Percentiles rank a stretch among this genome's conserved stretches.
Conservation (phyloP, 2,888 invertebrate genomes). For the Cephus rjabovi region DNA sequence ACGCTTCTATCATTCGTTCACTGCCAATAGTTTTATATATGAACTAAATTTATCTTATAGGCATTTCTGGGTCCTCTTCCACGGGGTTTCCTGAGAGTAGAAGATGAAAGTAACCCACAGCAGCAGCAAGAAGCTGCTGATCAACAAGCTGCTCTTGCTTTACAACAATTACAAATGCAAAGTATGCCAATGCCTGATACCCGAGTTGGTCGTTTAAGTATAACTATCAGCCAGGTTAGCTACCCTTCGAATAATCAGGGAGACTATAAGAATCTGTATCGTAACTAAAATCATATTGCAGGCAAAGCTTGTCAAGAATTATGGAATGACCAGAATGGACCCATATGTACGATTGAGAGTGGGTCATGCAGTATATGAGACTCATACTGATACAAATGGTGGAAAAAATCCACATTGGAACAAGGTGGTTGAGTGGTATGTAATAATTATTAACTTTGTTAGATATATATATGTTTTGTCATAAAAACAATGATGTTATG, state of each 20-base stretch:
- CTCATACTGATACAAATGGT: slow-evolving; percentile 93
- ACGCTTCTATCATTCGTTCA: not conserved
- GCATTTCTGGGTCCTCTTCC: slow-evolving; percentile 85
- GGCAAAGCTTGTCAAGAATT: slow-evolving; percentile 94
- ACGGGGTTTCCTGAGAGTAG: slow-evolving; percentile 77
- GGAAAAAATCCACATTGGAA: slow-evolving; percentile 97
- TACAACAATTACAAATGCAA: slow-evolving; percentile 74
- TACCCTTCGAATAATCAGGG: not conserved
- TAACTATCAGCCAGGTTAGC: slow-evolving; percentile 80
- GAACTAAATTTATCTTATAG: slow-evolving; percentile 62
- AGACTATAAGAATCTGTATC: not conserved
- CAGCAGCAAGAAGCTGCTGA: slow-evolving; percentile 81
- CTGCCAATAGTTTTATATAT: not conserved
- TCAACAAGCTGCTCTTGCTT: slow-evolving; percentile 80
- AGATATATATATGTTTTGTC: not conserved
- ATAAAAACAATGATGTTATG: not conserved
- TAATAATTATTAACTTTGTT: not conserved
- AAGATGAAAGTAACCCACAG: slow-evolving; percentile 70
- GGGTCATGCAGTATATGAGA: slow-evolving; percentile 95
- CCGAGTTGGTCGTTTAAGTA: slow-evolving; percentile 79
- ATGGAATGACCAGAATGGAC: slow-evolving; percentile 95
- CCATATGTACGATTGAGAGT: slow-evolving; percentile 93
- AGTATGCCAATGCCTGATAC: slow-evolving; percentile 69
- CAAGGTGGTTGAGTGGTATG: slow-evolving; percentile 90
- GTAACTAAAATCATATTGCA: slow-evolving; percentile 44